These are phyloP conservation scores for Latrodectus geometricus DNA, from an alignment of 1,140 invertebrate genomes.

Conservation along the genomic window DNA sequence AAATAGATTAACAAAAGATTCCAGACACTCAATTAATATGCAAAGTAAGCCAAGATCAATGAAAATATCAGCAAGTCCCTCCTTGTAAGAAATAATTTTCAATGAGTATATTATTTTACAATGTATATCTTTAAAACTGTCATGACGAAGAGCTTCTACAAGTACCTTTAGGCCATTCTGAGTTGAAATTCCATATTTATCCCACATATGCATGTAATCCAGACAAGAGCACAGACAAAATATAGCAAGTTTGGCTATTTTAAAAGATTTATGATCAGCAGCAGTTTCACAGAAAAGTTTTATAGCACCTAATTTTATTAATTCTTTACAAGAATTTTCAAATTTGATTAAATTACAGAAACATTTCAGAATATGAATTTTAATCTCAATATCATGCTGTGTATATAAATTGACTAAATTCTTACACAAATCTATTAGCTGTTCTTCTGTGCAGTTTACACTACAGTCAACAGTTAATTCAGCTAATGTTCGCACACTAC, in stretches of 20 bases:
- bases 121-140: slow-evolving; percentile 39
- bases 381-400: not conserved
- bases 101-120: slow-evolving; percentile 21
- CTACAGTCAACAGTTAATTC: slow-evolving; percentile 37
- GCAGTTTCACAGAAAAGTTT: slow-evolving; percentile 30
- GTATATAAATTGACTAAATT: slow-evolving; percentile 31
- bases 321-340: slow-evolving; percentile 6
- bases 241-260: slow-evolving; percentile 10
- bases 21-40: slow-evolving; percentile 6
- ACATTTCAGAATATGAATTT: not conserved
- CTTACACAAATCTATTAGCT: not conserved
- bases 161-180: slow-evolving; percentile 30
- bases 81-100: slow-evolving; percentile 17
- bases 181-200: slow-evolving; percentile 15
- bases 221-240: slow-evolving; percentile 33
- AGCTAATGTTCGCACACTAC: slow-evolving; percentile 21
- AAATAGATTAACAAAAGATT: slow-evolving; percentile 5
- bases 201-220: slow-evolving; percentile 22
- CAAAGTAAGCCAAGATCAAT: slow-evolving; percentile 18
- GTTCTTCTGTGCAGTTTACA: slow-evolving; percentile 1
- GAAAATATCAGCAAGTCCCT: not conserved
- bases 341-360: slow-evolving; percentile 13
- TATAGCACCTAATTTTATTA: slow-evolving; percentile 33
- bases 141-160: slow-evolving; percentile 1
- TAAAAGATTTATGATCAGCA: not conserved